Conservation (phyloP, 2,797 vertebrate species). For the Hapalemur alaotrensis region DNA sequence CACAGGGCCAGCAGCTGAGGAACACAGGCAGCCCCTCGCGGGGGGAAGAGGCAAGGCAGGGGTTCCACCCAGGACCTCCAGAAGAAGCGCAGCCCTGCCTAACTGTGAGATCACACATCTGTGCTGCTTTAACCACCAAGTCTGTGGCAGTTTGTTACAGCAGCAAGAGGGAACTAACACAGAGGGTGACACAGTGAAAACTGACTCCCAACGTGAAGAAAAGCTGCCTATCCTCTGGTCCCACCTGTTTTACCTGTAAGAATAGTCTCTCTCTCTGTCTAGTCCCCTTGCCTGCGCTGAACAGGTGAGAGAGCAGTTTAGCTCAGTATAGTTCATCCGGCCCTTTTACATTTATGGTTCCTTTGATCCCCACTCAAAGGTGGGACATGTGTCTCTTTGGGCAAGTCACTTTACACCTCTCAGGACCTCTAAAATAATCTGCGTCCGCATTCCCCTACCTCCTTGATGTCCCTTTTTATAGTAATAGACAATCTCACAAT, state of each 20-base stretch:
- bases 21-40: accelerated
- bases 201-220: not conserved
- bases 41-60: not conserved
- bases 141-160: not conserved
- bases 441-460: not conserved
- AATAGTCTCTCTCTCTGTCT: not conserved
- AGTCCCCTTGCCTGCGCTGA: not conserved
- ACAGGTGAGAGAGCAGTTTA: not conserved
- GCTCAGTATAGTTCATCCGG: too few species aligned
- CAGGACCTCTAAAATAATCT: not conserved
- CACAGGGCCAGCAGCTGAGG: not conserved
- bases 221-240: too few species aligned
- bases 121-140: not conserved
- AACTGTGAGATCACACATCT: not conserved
- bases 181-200: not conserved
- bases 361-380: not conserved
- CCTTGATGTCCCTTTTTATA: not conserved
- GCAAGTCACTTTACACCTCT: not conserved
- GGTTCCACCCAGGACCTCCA: not conserved
- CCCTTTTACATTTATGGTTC: accelerated
- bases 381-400: not conserved
- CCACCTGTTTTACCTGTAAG: not conserved
- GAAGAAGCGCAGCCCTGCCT: too few species aligned
- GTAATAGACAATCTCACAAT: not conserved
- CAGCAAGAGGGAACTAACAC: not conserved